Evolutionary conservation across 2,113 vertebrate species (phyloP).

Genomic region (Rhadina sibilatrix): DNA sequence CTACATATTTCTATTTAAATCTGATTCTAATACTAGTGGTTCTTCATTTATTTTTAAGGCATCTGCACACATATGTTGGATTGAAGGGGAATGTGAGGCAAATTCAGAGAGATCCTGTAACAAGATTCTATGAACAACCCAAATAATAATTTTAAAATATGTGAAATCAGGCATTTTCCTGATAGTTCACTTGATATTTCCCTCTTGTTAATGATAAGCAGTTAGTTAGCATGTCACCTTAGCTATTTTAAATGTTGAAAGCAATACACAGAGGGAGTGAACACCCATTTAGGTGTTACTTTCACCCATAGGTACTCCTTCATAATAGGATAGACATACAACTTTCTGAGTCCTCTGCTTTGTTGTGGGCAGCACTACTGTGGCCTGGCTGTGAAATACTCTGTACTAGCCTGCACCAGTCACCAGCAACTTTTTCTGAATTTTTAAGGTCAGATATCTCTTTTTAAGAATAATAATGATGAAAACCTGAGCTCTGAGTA

Average conservation of each 20-base stretch:
- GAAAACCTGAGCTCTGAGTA: slow-evolving; percentile 51
- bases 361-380: background rate
- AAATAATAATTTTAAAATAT: background rate
- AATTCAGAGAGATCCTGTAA: background rate
- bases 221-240: background rate
- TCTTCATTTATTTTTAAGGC: background rate
- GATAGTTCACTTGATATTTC: background rate
- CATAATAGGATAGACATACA: rapidly evolving
- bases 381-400: background rate
- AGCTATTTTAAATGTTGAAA: background rate
- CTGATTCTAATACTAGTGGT: background rate
- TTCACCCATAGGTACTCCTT: background rate
- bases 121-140: background rate
- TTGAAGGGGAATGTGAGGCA: background rate
- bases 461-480: background rate
- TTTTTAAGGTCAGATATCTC: background rate
- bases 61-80: background rate
- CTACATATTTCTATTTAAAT: background rate
- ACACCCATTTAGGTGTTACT: background rate
- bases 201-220: background rate
- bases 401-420: background rate
- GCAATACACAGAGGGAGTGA: background rate
- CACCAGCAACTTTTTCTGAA: background rate
- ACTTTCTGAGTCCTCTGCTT: background rate
- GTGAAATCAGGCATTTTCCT: background rate